Conservation (phyloP, 2,797 vertebrate genomes). For the Manis javanica region DNA sequence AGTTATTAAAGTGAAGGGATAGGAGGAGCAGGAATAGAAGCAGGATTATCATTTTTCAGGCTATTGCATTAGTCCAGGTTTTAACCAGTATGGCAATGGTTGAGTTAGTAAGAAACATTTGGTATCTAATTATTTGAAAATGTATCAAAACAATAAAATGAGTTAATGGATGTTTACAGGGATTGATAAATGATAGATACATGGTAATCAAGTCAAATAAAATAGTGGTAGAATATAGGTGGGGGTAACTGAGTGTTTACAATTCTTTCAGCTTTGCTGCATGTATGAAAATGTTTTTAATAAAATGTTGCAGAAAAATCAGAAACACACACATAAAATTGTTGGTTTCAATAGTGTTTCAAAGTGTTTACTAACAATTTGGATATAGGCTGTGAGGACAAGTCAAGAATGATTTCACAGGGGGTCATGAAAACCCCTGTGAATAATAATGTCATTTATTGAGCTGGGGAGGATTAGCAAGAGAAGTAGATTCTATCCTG, state of each 20-base stretch:
- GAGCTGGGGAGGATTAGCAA: not conserved
- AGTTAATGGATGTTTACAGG: not conserved
- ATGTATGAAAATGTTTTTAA: not conserved
- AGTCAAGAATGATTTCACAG: not conserved
- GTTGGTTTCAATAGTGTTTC: not conserved
- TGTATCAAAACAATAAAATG: not conserved
- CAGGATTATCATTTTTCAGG: not conserved
- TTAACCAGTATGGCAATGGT: not conserved
- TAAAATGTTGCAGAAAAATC: not conserved
- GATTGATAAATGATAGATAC: not conserved
- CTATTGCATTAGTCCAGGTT: not conserved
- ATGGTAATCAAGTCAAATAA: not conserved
- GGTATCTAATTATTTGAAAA: not conserved
- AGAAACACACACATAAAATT: not conserved
- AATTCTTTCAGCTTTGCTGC: not conserved
- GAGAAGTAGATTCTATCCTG: not conserved
- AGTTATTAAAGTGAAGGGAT: not conserved
- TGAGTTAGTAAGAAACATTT: not conserved
- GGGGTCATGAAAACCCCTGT: not conserved
- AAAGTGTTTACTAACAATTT: not conserved
- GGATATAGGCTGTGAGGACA: not conserved
- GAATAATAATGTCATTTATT: not conserved
- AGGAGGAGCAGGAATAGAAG: not conserved
- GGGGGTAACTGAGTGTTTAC: not conserved
- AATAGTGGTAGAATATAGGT: not conserved